Evolutionary conservation across 1,140 invertebrate species (phyloP), one percentile per base, ranked within the genome.

Genomic region (Mercenaria mercenaria): DNA sequence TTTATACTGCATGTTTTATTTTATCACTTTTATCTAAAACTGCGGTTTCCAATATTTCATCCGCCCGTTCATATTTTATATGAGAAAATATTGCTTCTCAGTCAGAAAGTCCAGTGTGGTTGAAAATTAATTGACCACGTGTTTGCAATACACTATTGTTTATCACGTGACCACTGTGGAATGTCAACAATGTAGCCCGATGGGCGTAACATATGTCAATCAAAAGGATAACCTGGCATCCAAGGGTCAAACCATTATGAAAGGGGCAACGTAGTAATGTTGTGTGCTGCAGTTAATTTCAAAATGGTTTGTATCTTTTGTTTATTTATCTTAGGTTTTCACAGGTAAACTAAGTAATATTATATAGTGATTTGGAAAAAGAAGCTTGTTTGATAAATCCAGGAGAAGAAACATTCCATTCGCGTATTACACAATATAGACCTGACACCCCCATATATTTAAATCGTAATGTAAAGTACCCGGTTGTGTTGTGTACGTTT

Each of bases 131-230:
- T 74, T 88, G 86, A 80, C 86, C 86, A 88, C 86, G 86, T 88
- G 86, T 74, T 88, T 47, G 26, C 39, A 76, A 84, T 84, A 88
- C 74, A 81, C 77, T 88, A 80, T 81, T 80, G 72, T 79, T 79
- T 50, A 91, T 92, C 92, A 94, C 94, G 92, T 93, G 93, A 93
- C 92, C 91, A 91, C 90, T 92, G 15, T 74, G 94, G 94, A 94
- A 94, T 94, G 93, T 93, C 92, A 94, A 94, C 93, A 93, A 94
- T 94, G 94, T 92, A 86, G 88, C 72, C 47, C 59, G 84, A 92
- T 91, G 90, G 93, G 93, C 92, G 92, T 93, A 91, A 91, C 92
- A 80, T 90, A 90, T 93, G 94, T 94, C 94, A 94, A 94, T 94
- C 94, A 94, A 83, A 82, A 76, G 90, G 79, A 85, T 76, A 91